Percentiles rank a stretch among this genome's conserved stretches.
These are phyloP conservation scores for Vanessa tameamea DNA, from an alignment of 1,140 invertebrate genomes.

Conservation along the genomic window DNA sequence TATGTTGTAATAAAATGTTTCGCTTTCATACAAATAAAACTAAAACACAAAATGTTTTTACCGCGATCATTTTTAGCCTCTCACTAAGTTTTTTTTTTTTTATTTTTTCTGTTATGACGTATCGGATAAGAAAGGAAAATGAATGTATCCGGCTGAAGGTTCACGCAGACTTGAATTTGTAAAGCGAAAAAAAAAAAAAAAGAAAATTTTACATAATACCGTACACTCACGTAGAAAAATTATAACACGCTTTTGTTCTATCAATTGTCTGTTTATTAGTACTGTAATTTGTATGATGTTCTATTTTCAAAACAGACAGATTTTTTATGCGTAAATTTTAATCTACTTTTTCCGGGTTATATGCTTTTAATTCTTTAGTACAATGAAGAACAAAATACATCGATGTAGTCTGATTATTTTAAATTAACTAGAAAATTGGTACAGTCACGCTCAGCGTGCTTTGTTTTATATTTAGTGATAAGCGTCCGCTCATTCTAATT, in stretches of 20 bases:
- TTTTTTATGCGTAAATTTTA: no score
- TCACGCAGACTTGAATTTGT: not conserved
- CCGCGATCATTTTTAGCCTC: slow-evolving; percentile 48
- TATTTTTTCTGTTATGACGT: slow-evolving; percentile 46
- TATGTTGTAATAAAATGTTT: slow-evolving; percentile 48
- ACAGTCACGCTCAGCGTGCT: not conserved
- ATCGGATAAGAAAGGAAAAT: slow-evolving; percentile 25
- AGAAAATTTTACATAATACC: no score
- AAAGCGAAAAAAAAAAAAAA: not conserved
- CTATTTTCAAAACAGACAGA: no score
- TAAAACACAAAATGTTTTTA: slow-evolving; percentile 32
- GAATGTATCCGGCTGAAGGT: slow-evolving; percentile 9
- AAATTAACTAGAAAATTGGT: not conserved
- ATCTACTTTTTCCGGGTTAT: no score
- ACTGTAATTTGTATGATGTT: no score
- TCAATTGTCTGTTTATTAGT: no score
- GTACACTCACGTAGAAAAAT: no score
- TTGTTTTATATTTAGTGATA: slow-evolving; percentile 3
- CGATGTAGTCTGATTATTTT: no score
- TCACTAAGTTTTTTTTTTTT: slow-evolving; percentile 48
- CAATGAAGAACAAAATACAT: no score
- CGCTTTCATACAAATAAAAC: slow-evolving; percentile 51
- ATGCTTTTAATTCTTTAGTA: no score
- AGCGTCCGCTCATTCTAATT: slow-evolving; percentile 12
- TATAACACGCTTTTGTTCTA: no score